Conservation (phyloP, 2,888 invertebrate genomes). For the Drosophila formosana region DNA sequence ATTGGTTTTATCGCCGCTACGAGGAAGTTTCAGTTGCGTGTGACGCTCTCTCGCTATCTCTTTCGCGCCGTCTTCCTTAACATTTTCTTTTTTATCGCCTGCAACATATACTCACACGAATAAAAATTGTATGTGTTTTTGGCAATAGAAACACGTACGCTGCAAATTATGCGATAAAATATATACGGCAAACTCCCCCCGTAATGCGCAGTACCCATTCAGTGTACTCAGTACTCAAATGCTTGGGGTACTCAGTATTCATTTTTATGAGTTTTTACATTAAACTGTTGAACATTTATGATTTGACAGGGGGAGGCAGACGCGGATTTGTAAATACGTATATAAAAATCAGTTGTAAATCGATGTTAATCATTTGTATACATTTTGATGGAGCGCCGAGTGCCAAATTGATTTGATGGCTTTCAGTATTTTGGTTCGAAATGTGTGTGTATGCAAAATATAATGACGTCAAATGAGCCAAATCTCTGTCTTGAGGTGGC, state of each 20-base stretch:
- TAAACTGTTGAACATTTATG: conserved; percentile 62
- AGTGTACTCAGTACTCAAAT: conserved; percentile 9
- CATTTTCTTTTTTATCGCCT: conserved; percentile 21
- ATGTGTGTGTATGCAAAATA: conserved; percentile 43
- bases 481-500: conserved; percentile 25
- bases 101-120: conserved; percentile 16
- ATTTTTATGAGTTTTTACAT: conserved; percentile 58
- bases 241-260: conserved; percentile 8
- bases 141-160: conserved; percentile 60
- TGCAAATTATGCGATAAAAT: conserved; percentile 77
- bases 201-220: conserved; percentile 39
- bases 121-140: conserved; percentile 29
- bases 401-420: conserved; percentile 62
- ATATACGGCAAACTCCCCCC: conserved; percentile 14
- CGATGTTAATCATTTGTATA: conserved; percentile 72
- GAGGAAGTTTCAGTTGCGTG: conserved; percentile 24
- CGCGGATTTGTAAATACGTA: conserved; percentile 29
- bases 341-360: conserved; percentile 61
- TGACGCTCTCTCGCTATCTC: background rate
- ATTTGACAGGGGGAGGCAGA: conserved; percentile 17
- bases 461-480: conserved; percentile 71
- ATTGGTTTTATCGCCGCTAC: conserved; percentile 30
- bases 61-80: background rate
- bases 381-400: conserved; percentile 57
- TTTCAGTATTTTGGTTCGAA: conserved; percentile 28